Conservation (phyloP, 2,797 vertebrate species). For the Mastacembelus armatus region DNA sequence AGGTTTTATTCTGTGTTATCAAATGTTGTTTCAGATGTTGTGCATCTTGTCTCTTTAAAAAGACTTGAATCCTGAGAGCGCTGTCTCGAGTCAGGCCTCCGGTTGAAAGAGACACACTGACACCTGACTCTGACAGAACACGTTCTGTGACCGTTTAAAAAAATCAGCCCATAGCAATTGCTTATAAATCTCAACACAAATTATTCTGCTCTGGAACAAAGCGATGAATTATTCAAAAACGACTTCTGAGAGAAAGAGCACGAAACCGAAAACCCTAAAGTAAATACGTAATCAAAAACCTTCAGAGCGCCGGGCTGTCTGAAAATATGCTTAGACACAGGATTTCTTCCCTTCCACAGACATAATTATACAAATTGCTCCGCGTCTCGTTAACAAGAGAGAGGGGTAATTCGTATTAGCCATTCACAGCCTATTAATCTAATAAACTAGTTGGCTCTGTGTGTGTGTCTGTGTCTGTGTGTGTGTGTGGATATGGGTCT, state of each 20-base stretch:
- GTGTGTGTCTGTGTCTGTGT: conserved; percentile 52
- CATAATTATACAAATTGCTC: conserved; percentile 86
- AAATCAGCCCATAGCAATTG: conserved; percentile 65
- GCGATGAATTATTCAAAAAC: conserved; percentile 80
- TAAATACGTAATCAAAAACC: conserved; percentile 80
- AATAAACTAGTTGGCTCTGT: conserved; percentile 78
- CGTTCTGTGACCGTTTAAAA: conserved; percentile 62
- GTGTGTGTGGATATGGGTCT: conserved; percentile 61
- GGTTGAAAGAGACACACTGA: conserved; percentile 48
- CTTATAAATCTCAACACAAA: conserved; percentile 79
- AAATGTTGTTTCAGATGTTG: conserved; percentile 1
- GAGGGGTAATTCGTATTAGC: conserved; percentile 84
- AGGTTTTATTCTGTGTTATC: conserved; percentile 7
- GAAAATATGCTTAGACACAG: conserved; percentile 83
- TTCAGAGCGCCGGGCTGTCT: conserved; percentile 72
- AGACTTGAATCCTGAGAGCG: conserved; percentile 14
- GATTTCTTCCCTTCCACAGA: conserved; percentile 78
- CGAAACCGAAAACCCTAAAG: conserved; percentile 71
- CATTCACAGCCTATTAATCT: conserved; percentile 87
- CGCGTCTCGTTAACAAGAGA: conserved; percentile 82
- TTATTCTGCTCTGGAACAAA: conserved; percentile 74
- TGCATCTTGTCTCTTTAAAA: conserved; percentile 37
- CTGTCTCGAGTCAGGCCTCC: conserved; percentile 8
- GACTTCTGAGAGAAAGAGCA: conserved; percentile 72
- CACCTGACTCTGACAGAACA: conserved; percentile 53